Conservation (phyloP, 2,797 vertebrate genomes). For the Scleropages formosus region DNA sequence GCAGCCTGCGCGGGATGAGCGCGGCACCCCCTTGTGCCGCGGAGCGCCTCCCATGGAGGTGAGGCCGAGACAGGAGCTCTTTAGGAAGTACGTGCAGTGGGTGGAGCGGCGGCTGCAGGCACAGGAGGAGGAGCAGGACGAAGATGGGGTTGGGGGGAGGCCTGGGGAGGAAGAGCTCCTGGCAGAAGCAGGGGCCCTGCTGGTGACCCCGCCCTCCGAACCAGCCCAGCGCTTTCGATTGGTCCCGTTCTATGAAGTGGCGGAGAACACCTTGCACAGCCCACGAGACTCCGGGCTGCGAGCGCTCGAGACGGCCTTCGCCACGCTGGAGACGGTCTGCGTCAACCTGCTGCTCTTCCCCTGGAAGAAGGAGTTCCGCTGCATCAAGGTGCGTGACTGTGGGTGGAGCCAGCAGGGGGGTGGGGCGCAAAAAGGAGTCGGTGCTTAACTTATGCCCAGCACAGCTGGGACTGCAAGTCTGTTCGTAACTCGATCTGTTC, state of each 20-base stretch:
- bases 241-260: slow-evolving; percentile 91
- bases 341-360: slow-evolving; percentile 94
- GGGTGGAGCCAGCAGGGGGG: too few relatives aligned
- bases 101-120: slow-evolving; percentile 82
- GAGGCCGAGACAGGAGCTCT: slow-evolving; percentile 94
- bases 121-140: slow-evolving; percentile 51
- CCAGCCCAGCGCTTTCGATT: slow-evolving; percentile 87
- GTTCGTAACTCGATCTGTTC: too few relatives aligned
- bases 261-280: slow-evolving; percentile 83
- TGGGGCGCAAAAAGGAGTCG: too few relatives aligned
- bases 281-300: slow-evolving; percentile 79
- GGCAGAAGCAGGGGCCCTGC: slow-evolving; percentile 83
- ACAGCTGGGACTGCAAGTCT: too few relatives aligned
- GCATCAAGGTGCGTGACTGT: slow-evolving; percentile 80
- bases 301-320: slow-evolving; percentile 82
- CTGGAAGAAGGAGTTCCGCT: slow-evolving; percentile 98
- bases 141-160: slow-evolving; percentile 25
- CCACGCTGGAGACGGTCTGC: slow-evolving; percentile 84
- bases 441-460: too few relatives aligned
- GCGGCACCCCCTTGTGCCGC: slow-evolving; percentile 52
- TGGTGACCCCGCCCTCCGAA: slow-evolving; percentile 90
- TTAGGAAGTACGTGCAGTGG: slow-evolving; percentile 90
- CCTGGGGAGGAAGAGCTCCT: slow-evolving; percentile 59
- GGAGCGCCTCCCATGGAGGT: slow-evolving; percentile 82
- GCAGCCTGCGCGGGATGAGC: slow-evolving; percentile 27